phyloP scores from a whole-genome alignment of 2,888 invertebrate species.

The Rhingia campestris region DNA sequence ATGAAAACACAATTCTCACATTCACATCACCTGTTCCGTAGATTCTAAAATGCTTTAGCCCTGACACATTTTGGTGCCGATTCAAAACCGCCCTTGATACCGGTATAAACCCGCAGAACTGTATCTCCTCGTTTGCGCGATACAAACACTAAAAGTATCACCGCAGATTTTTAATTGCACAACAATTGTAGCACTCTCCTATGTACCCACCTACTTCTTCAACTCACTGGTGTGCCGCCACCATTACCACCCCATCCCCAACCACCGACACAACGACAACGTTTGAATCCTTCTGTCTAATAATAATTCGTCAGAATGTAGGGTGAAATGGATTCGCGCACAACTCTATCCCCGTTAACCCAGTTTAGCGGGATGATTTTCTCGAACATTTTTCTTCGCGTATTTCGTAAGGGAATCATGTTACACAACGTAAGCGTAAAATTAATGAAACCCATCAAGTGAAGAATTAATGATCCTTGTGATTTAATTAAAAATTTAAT shows the following conservation, averaged over 20 bases:
- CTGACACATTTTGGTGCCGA: constrained; percentile 38
- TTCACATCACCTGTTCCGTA: constrained; percentile 30
- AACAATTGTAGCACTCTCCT: constrained; percentile 54
- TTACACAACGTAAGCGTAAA: constrained; percentile 73
- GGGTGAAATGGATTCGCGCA: constrained; percentile 53
- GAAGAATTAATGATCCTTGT: constrained; percentile 72
- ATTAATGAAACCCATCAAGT: constrained; percentile 73
- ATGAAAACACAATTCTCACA: constrained; percentile 7
- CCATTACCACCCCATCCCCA: constrained; percentile 11
- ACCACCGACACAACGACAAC: constrained; percentile 12
- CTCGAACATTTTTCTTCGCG: constrained; percentile 5
- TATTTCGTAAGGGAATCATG: constrained; percentile 33
- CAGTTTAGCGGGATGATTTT: constrained; percentile 47
- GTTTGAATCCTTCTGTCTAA: constrained; percentile 59
- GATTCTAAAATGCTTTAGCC: constrained; percentile 8
- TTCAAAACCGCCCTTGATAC: constrained; percentile 58
- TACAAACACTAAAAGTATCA: constrained; percentile 34
- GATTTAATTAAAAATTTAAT: constrained; percentile 74
- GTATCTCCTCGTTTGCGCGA: constrained; percentile 1
- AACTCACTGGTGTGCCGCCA: not conserved
- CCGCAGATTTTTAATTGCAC: constrained; percentile 69
- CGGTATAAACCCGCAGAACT: constrained; percentile 18
- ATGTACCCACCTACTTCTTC: not conserved
- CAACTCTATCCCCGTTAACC: constrained; percentile 59
- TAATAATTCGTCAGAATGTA: constrained; percentile 62